phyloP scores from a whole-genome alignment of 2,797 vertebrate species.

The Etheostoma nigrum region DNA sequence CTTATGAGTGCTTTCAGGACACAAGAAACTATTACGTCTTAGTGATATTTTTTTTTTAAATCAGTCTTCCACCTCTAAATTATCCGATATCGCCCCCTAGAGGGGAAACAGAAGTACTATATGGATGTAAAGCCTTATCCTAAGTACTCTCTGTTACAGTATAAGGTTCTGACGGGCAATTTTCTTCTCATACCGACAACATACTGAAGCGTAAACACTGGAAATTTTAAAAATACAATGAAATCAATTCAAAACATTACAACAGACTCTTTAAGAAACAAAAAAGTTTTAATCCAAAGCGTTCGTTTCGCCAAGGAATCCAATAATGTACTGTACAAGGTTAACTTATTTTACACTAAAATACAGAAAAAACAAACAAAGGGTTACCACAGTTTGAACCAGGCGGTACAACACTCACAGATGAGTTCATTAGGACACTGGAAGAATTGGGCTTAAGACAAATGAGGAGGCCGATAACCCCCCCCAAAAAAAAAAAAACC shows the following conservation, averaged over 20 bases:
- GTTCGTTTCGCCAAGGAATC: conserved; percentile 22
- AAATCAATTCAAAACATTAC: background rate
- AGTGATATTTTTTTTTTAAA: too few species aligned
- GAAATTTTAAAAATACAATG: rapidly evolving
- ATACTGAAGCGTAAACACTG: background rate
- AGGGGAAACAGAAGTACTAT: conserved; percentile 3
- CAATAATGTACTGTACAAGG: conserved; percentile 61
- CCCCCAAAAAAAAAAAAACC: background rate
- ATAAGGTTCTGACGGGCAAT: background rate
- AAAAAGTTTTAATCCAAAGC: conserved; percentile 69
- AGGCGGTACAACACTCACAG: conserved; percentile 15
- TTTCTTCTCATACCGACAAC: rapidly evolving
- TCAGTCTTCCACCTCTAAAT: background rate
- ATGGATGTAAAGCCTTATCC: too few species aligned
- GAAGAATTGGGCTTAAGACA: background rate
- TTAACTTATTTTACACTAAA: conserved; percentile 70
- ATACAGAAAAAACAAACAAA: conserved; percentile 34
- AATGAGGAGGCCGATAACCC: background rate
- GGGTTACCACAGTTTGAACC: conserved; percentile 46
- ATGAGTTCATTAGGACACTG: conserved; percentile 4
- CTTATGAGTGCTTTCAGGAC: too few species aligned
- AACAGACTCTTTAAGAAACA: conserved; percentile 30
- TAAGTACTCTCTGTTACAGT: background rate
- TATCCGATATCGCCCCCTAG: conserved; percentile 9
- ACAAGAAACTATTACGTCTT: background rate